Conservation (phyloP, 2,797 vertebrate species). For the Microcaecilia unicolor region DNA sequence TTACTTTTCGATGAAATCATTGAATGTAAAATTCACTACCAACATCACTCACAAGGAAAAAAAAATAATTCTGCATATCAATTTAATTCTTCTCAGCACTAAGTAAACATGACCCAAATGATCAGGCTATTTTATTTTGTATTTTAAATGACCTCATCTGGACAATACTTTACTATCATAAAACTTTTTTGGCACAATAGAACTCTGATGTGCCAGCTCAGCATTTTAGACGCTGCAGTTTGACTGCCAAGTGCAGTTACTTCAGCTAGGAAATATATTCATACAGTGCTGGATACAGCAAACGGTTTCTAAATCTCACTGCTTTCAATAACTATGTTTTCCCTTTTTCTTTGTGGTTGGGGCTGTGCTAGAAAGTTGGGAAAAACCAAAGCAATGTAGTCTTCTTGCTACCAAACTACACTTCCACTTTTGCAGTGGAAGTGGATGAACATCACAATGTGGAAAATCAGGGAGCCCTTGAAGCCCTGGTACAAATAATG, state of each 20-base stretch:
- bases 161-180: slow-evolving; percentile 28
- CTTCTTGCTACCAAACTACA: too few species aligned
- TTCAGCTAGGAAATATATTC: slow-evolving; percentile 34
- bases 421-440: too few species aligned
- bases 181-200: slow-evolving; percentile 39
- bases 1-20: too few species aligned
- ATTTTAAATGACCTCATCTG: slow-evolving; percentile 36
- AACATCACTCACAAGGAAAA: too few species aligned
- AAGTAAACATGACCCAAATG: too few species aligned
- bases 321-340: neutral
- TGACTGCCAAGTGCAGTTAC: slow-evolving; percentile 30
- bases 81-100: too few species aligned
- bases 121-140: too few species aligned
- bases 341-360: neutral
- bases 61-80: too few species aligned
- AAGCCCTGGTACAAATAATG: too few species aligned
- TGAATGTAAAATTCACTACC: too few species aligned
- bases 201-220: slow-evolving; percentile 22
- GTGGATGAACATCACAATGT: too few species aligned
- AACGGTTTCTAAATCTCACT: neutral
- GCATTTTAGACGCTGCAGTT: slow-evolving; percentile 30
- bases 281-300: neutral
- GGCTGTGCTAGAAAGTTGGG: accelerated
- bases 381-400: neutral
- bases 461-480: too few species aligned